Conservation (phyloP, 2,113 vertebrate species). For the Macquaria ambigua region DNA sequence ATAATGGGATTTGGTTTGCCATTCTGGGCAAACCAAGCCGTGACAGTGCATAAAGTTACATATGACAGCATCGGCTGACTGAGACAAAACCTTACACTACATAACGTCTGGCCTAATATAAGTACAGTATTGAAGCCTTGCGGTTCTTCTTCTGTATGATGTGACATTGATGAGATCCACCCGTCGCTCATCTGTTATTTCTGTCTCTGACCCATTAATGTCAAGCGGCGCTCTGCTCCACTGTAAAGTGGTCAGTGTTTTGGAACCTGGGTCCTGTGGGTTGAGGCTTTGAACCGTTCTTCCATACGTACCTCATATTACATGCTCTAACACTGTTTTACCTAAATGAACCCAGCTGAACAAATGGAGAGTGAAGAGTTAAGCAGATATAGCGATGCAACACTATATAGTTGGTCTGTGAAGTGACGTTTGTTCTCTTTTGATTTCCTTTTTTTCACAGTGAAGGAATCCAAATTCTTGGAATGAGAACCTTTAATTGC, state of each 20-base stretch:
- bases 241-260: slow-evolving; percentile 52
- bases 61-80: slow-evolving; percentile 48
- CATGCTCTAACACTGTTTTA: slow-evolving; percentile 29
- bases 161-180: slow-evolving; percentile 64
- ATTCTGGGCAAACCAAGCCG: slow-evolving; percentile 44
- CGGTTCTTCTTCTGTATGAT: slow-evolving; percentile 24
- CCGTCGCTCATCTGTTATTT: slow-evolving; percentile 47
- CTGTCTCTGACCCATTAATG: slow-evolving; percentile 47
- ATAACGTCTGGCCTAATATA: slow-evolving; percentile 45
- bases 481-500: slow-evolving; percentile 60
- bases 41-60: slow-evolving; percentile 62
- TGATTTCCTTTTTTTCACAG: slow-evolving; percentile 60
- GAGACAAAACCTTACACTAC: slow-evolving; percentile 35
- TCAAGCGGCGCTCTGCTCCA: slow-evolving; percentile 25
- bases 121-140: slow-evolving; percentile 46
- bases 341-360: slow-evolving; percentile 59
- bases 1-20: slow-evolving; percentile 63
- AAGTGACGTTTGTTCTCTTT: slow-evolving; percentile 61
- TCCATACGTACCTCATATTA: slow-evolving; percentile 58
- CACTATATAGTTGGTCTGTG: slow-evolving; percentile 36
- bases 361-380: slow-evolving; percentile 42
- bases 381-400: slow-evolving; percentile 49
- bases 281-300: slow-evolving; percentile 60
- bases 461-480: slow-evolving; percentile 57
- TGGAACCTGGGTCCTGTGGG: slow-evolving; percentile 54